A percentile compares a stretch with the other conserved stretches of the same genome.
phyloP scores from a whole-genome alignment of 64 coral and sea anemone species.

The Catalaphyllia jardinei region DNA sequence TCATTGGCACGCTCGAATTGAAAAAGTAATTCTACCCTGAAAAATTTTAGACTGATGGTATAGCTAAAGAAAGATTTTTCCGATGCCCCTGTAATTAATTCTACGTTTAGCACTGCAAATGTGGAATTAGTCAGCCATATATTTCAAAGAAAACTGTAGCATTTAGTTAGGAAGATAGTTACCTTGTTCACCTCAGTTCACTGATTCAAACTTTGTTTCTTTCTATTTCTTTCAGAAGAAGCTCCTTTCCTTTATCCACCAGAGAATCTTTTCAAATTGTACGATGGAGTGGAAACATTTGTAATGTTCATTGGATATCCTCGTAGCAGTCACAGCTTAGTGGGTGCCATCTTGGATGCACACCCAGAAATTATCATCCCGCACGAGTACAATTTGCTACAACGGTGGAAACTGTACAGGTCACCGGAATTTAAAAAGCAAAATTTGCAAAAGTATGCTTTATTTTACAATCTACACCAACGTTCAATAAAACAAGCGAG shows the following conservation, averaged over 20 bases:
- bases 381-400: background rate
- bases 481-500: background rate
- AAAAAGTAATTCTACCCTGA: too few species aligned
- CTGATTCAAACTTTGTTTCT: background rate
- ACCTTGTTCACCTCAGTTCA: background rate
- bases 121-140: too few species aligned
- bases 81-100: too few species aligned
- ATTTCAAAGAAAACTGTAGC: too few species aligned
- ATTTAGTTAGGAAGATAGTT: too few species aligned
- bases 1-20: too few species aligned
- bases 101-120: too few species aligned
- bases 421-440: background rate
- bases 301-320: slow-evolving; percentile 44
- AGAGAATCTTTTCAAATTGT: background rate
- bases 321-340: slow-evolving; percentile 24
- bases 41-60: too few species aligned
- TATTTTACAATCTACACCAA: background rate
- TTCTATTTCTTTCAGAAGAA: background rate
- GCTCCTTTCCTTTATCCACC: background rate
- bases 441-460: slow-evolving; percentile 1
- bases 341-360: slow-evolving; percentile 19
- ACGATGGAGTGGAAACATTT: slow-evolving; percentile 25
- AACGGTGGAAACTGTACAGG: background rate
- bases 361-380: slow-evolving; percentile 33
- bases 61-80: too few species aligned